Percentiles rank a stretch among this genome's conserved stretches.
These are phyloP conservation scores for Poecilia latipinna DNA, from an alignment of 2,113 vertebrate species.

Conservation along the genomic window DNA sequence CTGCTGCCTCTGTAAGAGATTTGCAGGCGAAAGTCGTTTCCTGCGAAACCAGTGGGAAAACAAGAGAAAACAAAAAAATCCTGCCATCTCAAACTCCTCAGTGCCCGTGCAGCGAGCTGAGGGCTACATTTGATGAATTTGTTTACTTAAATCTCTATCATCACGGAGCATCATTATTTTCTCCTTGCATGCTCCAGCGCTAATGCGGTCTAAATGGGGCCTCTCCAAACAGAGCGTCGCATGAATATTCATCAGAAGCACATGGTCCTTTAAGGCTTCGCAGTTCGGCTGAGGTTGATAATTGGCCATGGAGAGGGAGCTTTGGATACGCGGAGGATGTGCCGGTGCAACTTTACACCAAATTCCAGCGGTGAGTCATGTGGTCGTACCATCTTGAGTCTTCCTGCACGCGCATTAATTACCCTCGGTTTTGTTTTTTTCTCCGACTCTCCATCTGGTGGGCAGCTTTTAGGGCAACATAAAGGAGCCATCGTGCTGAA, in stretches of 20 bases:
- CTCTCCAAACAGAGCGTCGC: slow-evolving; percentile 46
- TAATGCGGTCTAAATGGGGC: slow-evolving; percentile 62
- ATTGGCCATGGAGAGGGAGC: slow-evolving; percentile 39
- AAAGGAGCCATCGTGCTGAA: slow-evolving; percentile 38
- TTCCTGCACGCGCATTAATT: slow-evolving; percentile 42
- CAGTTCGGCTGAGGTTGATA: slow-evolving; percentile 49
- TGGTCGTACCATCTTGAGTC: slow-evolving; percentile 18
- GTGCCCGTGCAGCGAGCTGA: slow-evolving; percentile 7
- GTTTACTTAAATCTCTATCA: slow-evolving; percentile 73
- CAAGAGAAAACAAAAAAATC: background rate
- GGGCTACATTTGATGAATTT: slow-evolving; percentile 54
- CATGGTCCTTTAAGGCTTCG: slow-evolving; percentile 37
- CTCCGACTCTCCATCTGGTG: slow-evolving; percentile 38
- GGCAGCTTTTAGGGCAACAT: slow-evolving; percentile 43
- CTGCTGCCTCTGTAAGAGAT: background rate
- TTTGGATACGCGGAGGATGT: slow-evolving; percentile 5
- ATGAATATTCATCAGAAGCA: slow-evolving; percentile 62
- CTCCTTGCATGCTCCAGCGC: slow-evolving; percentile 40
- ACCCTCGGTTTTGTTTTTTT: slow-evolving; percentile 20
- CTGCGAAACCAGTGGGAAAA: background rate
- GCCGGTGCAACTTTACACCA: slow-evolving; percentile 7
- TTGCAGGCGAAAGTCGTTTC: background rate
- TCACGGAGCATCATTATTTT: slow-evolving; percentile 60
- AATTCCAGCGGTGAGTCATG: slow-evolving; percentile 20
- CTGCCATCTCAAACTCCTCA: background rate